Evolutionary conservation across 2,797 vertebrate species (phyloP).

Genomic region (Heterohyrax brucei): DNA sequence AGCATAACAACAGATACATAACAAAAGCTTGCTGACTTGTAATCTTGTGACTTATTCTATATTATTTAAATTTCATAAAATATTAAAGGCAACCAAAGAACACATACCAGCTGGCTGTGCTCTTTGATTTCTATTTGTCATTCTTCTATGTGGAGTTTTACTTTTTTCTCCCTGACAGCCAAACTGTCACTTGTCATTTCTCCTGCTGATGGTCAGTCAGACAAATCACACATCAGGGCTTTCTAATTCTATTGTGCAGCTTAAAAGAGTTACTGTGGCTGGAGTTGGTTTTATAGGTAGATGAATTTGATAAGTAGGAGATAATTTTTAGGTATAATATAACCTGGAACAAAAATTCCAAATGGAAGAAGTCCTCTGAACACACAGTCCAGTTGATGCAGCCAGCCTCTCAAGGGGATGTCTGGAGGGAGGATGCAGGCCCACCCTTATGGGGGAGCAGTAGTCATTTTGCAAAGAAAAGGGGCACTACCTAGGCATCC

Average conservation of each 20-base stretch:
- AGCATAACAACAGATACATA: not conserved
- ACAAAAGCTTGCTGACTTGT: not conserved
- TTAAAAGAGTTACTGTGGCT: not conserved
- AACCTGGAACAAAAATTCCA: not conserved
- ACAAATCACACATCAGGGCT: not conserved
- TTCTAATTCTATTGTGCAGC: not conserved
- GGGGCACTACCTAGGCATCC: not conserved
- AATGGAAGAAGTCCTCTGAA: not conserved
- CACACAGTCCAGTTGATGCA: not conserved
- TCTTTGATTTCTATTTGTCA: conserved; percentile 7
- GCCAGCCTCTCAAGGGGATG: not conserved
- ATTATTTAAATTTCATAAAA: not conserved
- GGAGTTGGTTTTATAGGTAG: not conserved
- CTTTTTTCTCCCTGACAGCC: not conserved
- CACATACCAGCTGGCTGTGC: not conserved
- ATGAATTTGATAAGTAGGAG: not conserved
- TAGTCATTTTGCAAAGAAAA: conserved; percentile 8
- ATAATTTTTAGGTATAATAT: conserved; percentile 21
- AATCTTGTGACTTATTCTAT: conserved; percentile 38
- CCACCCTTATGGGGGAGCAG: not conserved
- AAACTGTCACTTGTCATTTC: not conserved
- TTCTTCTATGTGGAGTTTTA: not conserved
- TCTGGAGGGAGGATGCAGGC: not conserved
- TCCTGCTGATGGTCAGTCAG: not conserved
- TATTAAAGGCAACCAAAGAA: not conserved